Percentiles rank a stretch among this genome's conserved stretches.
phyloP scores from a whole-genome alignment of 2,888 invertebrate species.

The Epinotia ramella region DNA sequence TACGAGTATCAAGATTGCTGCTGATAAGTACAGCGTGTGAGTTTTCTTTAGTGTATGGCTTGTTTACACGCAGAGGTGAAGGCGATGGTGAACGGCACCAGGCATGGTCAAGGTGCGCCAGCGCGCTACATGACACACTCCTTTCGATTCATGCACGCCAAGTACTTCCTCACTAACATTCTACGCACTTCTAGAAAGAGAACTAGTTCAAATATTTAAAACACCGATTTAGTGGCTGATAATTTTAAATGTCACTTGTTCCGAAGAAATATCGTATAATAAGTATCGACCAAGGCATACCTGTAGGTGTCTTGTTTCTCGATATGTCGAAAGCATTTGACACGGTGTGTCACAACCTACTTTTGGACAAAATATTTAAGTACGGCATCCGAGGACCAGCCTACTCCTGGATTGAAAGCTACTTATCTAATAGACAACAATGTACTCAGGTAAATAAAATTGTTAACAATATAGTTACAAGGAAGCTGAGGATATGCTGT shows the following conservation, averaged over 20 bases:
- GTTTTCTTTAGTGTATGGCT: constrained; percentile 6
- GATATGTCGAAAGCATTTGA: too few relatives aligned
- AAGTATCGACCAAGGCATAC: too few relatives aligned
- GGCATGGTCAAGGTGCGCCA: constrained; percentile 63
- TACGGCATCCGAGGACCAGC: too few relatives aligned
- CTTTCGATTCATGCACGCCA: constrained; percentile 53
- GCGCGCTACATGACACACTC: constrained; percentile 46
- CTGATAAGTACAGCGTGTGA: constrained; percentile 13
- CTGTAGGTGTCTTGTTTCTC: too few relatives aligned
- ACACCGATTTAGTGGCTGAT: background rate
- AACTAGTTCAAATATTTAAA: constrained; percentile 4
- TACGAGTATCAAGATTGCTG: background rate
- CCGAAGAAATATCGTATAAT: too few relatives aligned
- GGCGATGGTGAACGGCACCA: constrained; percentile 58
- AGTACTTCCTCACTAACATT: constrained; percentile 34
- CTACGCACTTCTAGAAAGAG: constrained; percentile 13
- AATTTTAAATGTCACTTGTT: constrained; percentile 1
- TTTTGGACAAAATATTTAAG: too few relatives aligned
- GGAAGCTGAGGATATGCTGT: too few relatives aligned
- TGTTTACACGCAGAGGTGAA: constrained; percentile 48
- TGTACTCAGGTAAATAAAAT: too few relatives aligned
- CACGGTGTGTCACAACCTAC: too few relatives aligned
- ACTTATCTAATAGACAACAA: too few relatives aligned
- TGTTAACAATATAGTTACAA: too few relatives aligned
- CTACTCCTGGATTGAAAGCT: too few relatives aligned